Conservation (phyloP, 2,888 invertebrate genomes). For the Villa cingulata region DNA sequence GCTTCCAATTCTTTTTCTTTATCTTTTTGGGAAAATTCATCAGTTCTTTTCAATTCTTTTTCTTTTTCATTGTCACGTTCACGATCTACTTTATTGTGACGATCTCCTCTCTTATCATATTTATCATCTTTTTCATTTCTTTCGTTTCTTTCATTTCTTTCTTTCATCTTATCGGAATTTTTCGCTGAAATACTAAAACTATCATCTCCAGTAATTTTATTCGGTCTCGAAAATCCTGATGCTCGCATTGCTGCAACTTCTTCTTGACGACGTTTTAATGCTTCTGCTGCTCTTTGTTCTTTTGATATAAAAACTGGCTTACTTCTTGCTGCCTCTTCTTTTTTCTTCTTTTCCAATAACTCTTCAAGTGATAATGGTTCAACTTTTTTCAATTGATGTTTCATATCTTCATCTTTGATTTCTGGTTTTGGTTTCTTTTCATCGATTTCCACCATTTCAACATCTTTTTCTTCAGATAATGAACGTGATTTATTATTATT, state of each 20-base stretch:
- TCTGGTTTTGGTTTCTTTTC: constrained; percentile 12
- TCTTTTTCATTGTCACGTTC: constrained; percentile 38
- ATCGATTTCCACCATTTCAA: constrained; percentile 20
- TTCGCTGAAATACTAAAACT: not conserved
- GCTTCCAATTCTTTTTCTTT: constrained; percentile 89
- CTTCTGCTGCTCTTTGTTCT: constrained; percentile 84
- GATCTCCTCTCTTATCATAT: constrained; percentile 33
- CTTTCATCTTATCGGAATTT: not conserved
- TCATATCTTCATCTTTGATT: constrained; percentile 11
- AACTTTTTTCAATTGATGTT: constrained; percentile 33
- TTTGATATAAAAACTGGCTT: constrained; percentile 96
- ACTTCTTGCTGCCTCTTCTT: constrained; percentile 84
- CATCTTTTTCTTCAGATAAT: constrained; percentile 21
- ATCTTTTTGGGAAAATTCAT: constrained; percentile 50
- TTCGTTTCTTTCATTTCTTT: constrained; percentile 1
- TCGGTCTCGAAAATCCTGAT: constrained; percentile 30
- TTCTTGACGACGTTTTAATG: constrained; percentile 76
- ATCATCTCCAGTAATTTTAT: no score
- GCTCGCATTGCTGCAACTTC: constrained; percentile 72
- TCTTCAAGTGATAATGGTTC: constrained; percentile 96
- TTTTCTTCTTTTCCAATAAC: constrained; percentile 86
- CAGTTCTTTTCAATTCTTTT: constrained; percentile 34
- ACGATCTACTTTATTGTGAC: constrained; percentile 23
- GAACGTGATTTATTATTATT: not conserved
- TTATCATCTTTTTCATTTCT: constrained; percentile 34